Base-by-base conservation (phyloP, 2,888 invertebrate genomes). In the Octonoba sinensis region DNA sequence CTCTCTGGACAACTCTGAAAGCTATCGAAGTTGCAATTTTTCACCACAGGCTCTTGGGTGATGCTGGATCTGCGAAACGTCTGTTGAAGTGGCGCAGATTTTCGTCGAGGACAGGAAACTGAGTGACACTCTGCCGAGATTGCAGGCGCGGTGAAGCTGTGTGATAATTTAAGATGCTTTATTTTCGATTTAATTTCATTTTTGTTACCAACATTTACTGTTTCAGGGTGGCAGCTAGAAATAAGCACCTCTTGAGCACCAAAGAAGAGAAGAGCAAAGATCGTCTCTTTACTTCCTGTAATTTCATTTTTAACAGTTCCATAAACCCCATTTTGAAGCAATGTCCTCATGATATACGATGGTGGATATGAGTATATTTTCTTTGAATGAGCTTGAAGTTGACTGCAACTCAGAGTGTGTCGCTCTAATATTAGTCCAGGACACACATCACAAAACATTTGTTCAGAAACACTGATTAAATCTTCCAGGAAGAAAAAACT, bases 401-500 rank as follows among this genome's bases (percentile, higher is more conserved):
- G 92, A 62, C 89, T 89, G 16, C 92, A 90, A 87, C 93, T 93
- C 60, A 93, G 88, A 86, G 92, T 90, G 86, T 93, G 92, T 82
- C 91, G 90, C 87, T 93, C 93, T 18, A 93, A 87, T 70, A 91
- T 87, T 86, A 93, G 89, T 16, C 93, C 93, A 1, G 94, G 93
- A 85, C 92, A 92, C 65, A 93, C 91, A 86, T 91, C 91, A 66
- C 90, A 88, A 36, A 93, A 88, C 13, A 92, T 92, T 88, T 91
- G 91, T 85, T 92, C 91, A 27, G 93, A 89, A 62, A 92, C 91
- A 72, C 91, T 90, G 18, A 92, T 88, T 83, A 93, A 90, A 86
- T 93, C 92, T 86, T 93, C 92, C 83, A 93, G 89, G 87, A 94
- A 92, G 86, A 92, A 92, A 87, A 93, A 94, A 86, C 84, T 84